phyloP scores from a whole-genome alignment of 2,888 invertebrate species.

The Cyaniris semiargus region DNA sequence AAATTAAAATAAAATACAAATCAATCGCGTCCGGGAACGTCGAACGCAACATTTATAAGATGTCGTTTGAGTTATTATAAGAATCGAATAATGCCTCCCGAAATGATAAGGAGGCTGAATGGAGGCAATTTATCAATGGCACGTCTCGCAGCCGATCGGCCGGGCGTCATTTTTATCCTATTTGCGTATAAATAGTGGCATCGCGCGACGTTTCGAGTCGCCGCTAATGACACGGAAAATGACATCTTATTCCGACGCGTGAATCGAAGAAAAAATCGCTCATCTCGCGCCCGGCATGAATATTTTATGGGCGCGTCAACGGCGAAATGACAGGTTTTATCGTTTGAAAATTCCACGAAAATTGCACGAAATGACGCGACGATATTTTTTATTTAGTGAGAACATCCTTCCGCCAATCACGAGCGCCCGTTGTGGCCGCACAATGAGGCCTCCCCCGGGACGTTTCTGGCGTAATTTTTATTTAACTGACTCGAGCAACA shows the following conservation, averaged over 20 bases:
- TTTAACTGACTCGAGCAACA: constrained; percentile 72
- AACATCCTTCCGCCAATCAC: constrained; percentile 81
- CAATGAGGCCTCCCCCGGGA: constrained; percentile 72
- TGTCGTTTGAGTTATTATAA: constrained; percentile 49
- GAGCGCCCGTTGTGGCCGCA: constrained; percentile 72
- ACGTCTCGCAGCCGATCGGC: constrained; percentile 77
- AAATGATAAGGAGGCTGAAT: constrained; percentile 64
- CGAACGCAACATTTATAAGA: constrained; percentile 39
- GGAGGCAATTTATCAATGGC: constrained; percentile 78
- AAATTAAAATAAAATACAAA: constrained; percentile 40
- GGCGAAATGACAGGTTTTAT: constrained; percentile 81
- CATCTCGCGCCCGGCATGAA: constrained; percentile 78
- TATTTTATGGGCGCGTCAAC: constrained; percentile 81
- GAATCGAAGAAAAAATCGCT: constrained; percentile 81
- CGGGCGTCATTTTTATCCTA: constrained; percentile 79
- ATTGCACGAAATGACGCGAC: constrained; percentile 79
- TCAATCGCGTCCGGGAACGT: constrained; percentile 18
- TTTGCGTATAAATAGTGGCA: constrained; percentile 80
- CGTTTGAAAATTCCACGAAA: constrained; percentile 80
- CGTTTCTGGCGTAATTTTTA: constrained; percentile 72
- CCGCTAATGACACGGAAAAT: constrained; percentile 82
- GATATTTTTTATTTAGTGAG: constrained; percentile 80
- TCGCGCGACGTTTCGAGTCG: constrained; percentile 68
- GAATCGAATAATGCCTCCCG: constrained; percentile 43
- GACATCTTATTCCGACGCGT: constrained; percentile 80